These are phyloP conservation scores for Lucinisca nassula DNA, from an alignment of 2,888 invertebrate species.

Conservation along the genomic window DNA sequence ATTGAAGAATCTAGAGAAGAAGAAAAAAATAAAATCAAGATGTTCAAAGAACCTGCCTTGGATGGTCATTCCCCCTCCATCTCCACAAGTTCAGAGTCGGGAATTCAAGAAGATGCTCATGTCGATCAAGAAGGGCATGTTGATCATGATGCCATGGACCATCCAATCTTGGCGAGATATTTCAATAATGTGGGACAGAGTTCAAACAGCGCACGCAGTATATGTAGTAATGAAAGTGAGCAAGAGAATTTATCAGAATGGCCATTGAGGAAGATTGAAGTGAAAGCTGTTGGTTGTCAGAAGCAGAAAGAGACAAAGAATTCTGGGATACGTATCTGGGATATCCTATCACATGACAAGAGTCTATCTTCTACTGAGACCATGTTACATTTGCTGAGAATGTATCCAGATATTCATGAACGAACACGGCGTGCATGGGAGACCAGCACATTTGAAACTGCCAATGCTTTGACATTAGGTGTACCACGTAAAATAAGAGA, in stretches of 20 bases:
- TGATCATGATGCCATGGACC: neutral
- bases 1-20: constrained; percentile 57
- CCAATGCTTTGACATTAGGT: constrained; percentile 57
- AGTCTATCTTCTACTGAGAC: constrained; percentile 35
- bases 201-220: neutral
- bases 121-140: constrained; percentile 20
- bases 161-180: neutral
- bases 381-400: constrained; percentile 56
- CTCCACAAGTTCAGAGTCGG: constrained; percentile 67
- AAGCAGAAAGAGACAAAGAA: neutral
- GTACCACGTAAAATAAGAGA: constrained; percentile 49
- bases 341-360: constrained; percentile 61
- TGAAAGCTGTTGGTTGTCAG: neutral
- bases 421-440: constrained; percentile 21
- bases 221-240: neutral
- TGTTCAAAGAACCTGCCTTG: neutral
- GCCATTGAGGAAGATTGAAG: neutral
- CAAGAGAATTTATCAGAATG: neutral
- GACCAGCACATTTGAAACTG: constrained; percentile 40
- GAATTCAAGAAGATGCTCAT: constrained; percentile 63
- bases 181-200: neutral
- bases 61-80: neutral
- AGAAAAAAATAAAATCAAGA: neutral
- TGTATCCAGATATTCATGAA: constrained; percentile 48
- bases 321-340: constrained; percentile 52